Evolutionary conservation across 2,888 invertebrate genomes (phyloP).

Genomic region (Caenorhabditis sp.): DNA sequence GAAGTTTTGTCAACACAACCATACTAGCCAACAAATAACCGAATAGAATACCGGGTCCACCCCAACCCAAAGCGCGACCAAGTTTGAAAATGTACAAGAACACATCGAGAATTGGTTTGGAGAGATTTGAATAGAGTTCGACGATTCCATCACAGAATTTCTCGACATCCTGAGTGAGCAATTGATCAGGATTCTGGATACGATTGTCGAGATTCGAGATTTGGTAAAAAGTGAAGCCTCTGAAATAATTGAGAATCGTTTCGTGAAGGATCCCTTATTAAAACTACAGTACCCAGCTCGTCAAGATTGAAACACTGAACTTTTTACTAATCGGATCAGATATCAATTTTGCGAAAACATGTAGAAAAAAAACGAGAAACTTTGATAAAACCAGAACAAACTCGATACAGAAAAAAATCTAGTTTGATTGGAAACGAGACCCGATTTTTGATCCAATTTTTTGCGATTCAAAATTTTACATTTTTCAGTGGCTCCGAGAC

Average conservation of each 20-base stretch:
- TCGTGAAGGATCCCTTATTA: too few species aligned
- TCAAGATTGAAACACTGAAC: too few species aligned
- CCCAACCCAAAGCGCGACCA: conserved; percentile 82
- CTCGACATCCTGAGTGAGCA: conserved; percentile 94
- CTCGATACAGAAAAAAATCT: too few species aligned
- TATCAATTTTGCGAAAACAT: too few species aligned
- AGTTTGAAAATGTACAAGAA: conserved; percentile 89
- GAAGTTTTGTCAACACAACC: conserved; percentile 78
- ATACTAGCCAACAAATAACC: conserved; percentile 87
- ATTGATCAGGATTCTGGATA: conserved; percentile 94
- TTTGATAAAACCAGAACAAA: too few species aligned
- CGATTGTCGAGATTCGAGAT: conserved; percentile 91
- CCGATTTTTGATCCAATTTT: too few species aligned
- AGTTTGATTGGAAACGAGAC: too few species aligned
- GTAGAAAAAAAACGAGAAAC: too few species aligned
- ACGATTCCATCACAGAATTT: conserved; percentile 95
- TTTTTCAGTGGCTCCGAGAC: too few species aligned
- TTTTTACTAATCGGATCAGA: too few species aligned
- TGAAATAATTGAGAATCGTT: conserved; percentile 22
- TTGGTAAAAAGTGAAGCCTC: conserved; percentile 80
- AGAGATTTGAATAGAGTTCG: conserved; percentile 93
- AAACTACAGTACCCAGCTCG: neutral
- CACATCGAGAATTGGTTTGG: conserved; percentile 93
- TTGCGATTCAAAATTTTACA: too few species aligned
- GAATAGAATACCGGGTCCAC: conserved; percentile 89